phyloP scores from a whole-genome alignment of 2,888 invertebrate genomes.

The Crocallis elinguaria region DNA sequence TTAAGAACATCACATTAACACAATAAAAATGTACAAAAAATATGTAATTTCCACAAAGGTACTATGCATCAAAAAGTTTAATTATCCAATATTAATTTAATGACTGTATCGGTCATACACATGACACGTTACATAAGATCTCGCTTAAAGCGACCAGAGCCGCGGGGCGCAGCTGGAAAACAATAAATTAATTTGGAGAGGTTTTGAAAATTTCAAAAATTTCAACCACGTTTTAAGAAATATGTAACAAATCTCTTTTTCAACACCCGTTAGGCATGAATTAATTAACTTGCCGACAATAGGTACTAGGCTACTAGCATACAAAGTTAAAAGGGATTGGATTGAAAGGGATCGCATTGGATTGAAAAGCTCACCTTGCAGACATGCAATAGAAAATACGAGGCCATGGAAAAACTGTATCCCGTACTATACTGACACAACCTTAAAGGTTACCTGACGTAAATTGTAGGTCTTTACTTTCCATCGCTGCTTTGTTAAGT shows the following conservation, averaged over 20 bases:
- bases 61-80: too few species aligned
- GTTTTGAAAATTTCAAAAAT: too few species aligned
- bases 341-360: slow-evolving; percentile 57
- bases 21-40: too few species aligned
- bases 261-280: not conserved
- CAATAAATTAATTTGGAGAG: not conserved
- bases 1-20: too few species aligned
- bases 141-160: too few species aligned
- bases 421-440: slow-evolving; percentile 33
- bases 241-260: too few species aligned
- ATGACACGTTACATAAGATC: too few species aligned
- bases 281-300: slow-evolving; percentile 28
- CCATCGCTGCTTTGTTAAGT: slow-evolving; percentile 39
- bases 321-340: slow-evolving; percentile 43
- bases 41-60: too few species aligned
- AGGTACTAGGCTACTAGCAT: slow-evolving; percentile 34
- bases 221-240: too few species aligned
- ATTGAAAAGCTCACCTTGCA: slow-evolving; percentile 74
- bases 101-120: too few species aligned
- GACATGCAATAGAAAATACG: slow-evolving; percentile 65
- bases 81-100: too few species aligned
- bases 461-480: slow-evolving; percentile 3
- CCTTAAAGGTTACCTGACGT: slow-evolving; percentile 1
- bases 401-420: slow-evolving; percentile 45
- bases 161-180: not conserved